These are phyloP conservation scores for Potorous gilbertii DNA, from an alignment of 2,797 vertebrate genomes.

Conservation along the genomic window DNA sequence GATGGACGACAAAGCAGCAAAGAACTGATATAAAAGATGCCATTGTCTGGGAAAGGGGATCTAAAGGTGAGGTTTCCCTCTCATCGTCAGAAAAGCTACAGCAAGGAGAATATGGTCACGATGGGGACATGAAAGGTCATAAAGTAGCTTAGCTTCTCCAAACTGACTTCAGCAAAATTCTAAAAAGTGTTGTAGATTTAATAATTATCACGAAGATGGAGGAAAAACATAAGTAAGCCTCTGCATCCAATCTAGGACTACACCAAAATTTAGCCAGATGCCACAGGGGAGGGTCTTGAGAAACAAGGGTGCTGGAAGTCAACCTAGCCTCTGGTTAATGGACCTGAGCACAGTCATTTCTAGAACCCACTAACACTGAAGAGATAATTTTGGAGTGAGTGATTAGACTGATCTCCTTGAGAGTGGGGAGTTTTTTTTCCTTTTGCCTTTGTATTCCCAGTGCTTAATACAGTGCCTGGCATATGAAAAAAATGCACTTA, in stretches of 20 bases:
- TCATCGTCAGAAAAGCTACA: neutral
- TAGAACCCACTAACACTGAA: neutral
- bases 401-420: neutral
- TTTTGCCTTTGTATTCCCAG: neutral
- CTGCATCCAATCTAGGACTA: neutral
- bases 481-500: neutral
- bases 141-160: neutral
- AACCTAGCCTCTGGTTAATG: neutral
- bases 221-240: neutral
- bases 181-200: neutral
- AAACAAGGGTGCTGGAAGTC: neutral
- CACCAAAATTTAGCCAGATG: neutral
- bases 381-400: neutral
- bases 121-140: neutral
- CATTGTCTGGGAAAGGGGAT: neutral
- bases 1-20: neutral
- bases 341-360: neutral
- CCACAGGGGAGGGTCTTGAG: neutral
- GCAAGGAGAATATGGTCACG: neutral
- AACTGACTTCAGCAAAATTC: neutral
- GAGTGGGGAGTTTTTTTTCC: neutral
- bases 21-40: neutral
- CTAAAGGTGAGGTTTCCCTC: neutral
- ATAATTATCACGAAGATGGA: neutral
- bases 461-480: neutral